Base-by-base conservation (phyloP, 2,888 invertebrate species). In the Tetrapedia diversipes region DNA sequence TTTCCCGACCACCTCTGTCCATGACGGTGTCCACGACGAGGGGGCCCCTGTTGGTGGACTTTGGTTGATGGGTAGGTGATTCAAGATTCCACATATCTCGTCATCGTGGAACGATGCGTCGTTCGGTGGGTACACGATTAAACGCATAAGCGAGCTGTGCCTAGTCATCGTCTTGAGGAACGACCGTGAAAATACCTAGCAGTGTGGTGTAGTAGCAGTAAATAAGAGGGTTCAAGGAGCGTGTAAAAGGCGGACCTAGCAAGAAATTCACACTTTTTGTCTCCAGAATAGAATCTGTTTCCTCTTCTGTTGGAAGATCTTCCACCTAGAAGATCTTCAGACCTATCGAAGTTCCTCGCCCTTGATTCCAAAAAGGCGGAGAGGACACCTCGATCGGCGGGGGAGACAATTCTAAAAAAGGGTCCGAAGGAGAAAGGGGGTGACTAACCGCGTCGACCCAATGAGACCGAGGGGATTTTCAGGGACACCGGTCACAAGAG, bases 401-500 rank as follows among this genome's bases (percentile, higher is more conserved):
- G 11, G 10, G n/a, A 29, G 19, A 29, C 37, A 14, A 49, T 14
- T 37, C 22, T 24, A 4, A 49, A 49, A 11, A 27, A 6, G 45
- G 27, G 45, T 45, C 14, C n/a, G 32, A 41, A 37, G 56, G 27
- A 49, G 61, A 73, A 73, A 73, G 59, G 61, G 54, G 60, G 32
- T 60, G 71, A 53, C 24, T 16, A 27, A 16, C 39, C 27, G 22
- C 45, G 61, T 41, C 71, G 51, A 74, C 69, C 77, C 45, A 69
- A 69, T 66, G 57, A 77, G 61, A 71, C 37, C 56, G 65, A 67
- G 61, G 43, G 77, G 76, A 82, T 84, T 83, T 84, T 82, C 77
- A 75, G 78, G 69, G 77, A 74, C 72, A 77, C 45, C 39, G 79
- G 57, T 43, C 45, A 34, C 67, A 72, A 71, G 66, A 59, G 11